Evolutionary conservation across 2,888 invertebrate genomes (phyloP).

Genomic region (Drosophila silvestris): DNA sequence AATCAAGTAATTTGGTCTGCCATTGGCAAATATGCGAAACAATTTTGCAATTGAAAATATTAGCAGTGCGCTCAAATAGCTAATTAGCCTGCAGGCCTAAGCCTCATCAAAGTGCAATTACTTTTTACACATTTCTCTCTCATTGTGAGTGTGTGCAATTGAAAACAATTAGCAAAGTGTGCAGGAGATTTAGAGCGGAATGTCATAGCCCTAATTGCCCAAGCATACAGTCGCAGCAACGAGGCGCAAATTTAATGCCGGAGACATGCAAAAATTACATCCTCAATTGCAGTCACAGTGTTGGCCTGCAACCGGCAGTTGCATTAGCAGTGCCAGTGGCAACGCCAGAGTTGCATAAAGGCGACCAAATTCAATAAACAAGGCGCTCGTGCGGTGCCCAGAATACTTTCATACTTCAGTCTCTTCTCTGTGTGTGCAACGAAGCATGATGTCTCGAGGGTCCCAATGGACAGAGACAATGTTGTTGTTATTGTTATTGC

Average conservation of each 20-base stretch:
- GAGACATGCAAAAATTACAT: constrained; percentile 80
- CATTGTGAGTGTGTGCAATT: constrained; percentile 61
- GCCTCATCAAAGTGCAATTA: constrained; percentile 60
- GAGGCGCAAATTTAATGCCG: constrained; percentile 71
- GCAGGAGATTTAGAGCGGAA: constrained; percentile 80
- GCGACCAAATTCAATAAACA: constrained; percentile 76
- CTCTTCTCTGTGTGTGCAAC: constrained; percentile 42
- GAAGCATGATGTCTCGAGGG: constrained; percentile 55
- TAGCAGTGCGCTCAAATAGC: constrained; percentile 39
- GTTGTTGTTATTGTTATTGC: constrained; percentile 35
- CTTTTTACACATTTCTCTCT: constrained; percentile 25
- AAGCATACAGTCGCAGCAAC: constrained; percentile 42
- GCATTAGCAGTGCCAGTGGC: not conserved
- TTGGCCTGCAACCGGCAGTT: constrained; percentile 8
- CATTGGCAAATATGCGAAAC: constrained; percentile 25
- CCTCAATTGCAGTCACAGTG: constrained; percentile 62
- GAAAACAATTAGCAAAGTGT: constrained; percentile 79
- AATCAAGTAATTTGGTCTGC: constrained; percentile 30
- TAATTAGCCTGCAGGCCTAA: constrained; percentile 62
- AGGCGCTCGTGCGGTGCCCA: constrained; percentile 69
- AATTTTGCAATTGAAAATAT: constrained; percentile 44
- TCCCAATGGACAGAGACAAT: constrained; percentile 56
- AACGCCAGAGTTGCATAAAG: constrained; percentile 41
- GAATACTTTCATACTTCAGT: constrained; percentile 23
- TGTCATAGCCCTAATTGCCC: constrained; percentile 71